Evolutionary conservation across 2,113 vertebrate species (phyloP), one percentile per base, ranked within the genome.

Genomic region (Myrmecobius fasciatus): DNA sequence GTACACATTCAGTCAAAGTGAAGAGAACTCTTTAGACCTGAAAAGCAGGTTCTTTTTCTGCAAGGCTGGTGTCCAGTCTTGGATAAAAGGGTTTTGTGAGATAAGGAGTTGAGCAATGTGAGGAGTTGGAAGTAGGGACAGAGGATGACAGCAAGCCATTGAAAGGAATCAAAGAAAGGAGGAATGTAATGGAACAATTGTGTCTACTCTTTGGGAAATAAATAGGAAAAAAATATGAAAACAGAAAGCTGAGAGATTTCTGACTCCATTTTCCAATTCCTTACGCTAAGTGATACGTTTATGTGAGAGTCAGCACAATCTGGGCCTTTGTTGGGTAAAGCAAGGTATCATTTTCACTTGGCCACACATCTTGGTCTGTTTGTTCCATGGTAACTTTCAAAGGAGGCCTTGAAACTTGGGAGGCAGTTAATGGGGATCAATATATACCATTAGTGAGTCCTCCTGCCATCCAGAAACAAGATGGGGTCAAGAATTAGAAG

Each of bases 11-110:
- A 83, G 67, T 22, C 67, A 83, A n/a, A 83, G 36, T 83, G n/a
- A 83, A 83, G 67, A 83, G 67, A 83, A 26, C 67, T 43, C 67
- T 36, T 43, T 83, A 83, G 67, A 83, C 36, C n/a, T 83, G 67
- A 83, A 83, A 83, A 83, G n/a, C 67, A n/a, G 67, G 67, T 83
- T 83, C 67, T 83, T 36, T 83, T 83, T 83, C 67, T 83, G 67
- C n/a, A 83, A 83, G n/a, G 36, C n/a, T 83, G 36, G n/a, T 83
- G 67, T 83, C 36, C 67, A 7, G 67, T 83, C 67, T 83, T 43
- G 67, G 67, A 83, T 83, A 83, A 83, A 83, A 83, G 36, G 67
- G 67, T 83, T 83, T 83, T 83, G n/a, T 83, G n/a, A n/a, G 36
- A 83, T 83, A 83, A 83, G n/a, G 67, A 83, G 67, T 43, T 43